Base-by-base conservation (phyloP, 2,797 vertebrate species). In the Numenius phaeopus region DNA sequence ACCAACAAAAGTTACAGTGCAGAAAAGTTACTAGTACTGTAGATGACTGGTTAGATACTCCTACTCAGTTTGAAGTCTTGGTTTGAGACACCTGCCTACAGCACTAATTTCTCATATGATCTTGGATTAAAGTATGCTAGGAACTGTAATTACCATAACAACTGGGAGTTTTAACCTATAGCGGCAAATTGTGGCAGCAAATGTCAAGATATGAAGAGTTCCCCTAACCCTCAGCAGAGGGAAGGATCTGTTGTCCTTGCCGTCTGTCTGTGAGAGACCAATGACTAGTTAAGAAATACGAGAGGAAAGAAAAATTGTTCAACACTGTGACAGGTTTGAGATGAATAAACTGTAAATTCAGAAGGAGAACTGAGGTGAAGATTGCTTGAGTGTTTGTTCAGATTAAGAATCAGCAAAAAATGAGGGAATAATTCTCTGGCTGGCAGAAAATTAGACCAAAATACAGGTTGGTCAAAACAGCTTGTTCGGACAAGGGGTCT, bases 301-400 rank as follows among this genome's bases (percentile, higher is more conserved):
- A 71, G 32, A 66, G 24, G 42, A 46, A 96, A 83, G 85, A 95
- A 93, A 96, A 95, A 88, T 32, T 88, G 61, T 81, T 93, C 72
- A 76, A 64, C 42, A 44, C 42, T 42, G 67, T 94, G 93, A 82
- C 82, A 90, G 69, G 49, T 88, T 95, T 91, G 73, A 92, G 82
- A 94, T 90, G 54, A 95, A 93, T 71, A 91, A 88, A 87, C 85
- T 79, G 69, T 95, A 95, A 94, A 96, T 90, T 95, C 81, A 85
- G 83, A 79, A 6, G n/a, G 73, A 94, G 58, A 92, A 46, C 7
- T 82, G 58, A 95, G 39, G 59, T 32, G 58, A 91, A 94, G 83
- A 88, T 87, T 91, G 64, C 80, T 83, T 52, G 54, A 89, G 27
- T 52, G 85, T 57, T 95, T 87, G 70, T 76, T 94, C 12, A 6